Evolutionary conservation across 2,113 vertebrate genomes (phyloP), one percentile per base, ranked within the genome.

Genomic region (Cololabis saira): DNA sequence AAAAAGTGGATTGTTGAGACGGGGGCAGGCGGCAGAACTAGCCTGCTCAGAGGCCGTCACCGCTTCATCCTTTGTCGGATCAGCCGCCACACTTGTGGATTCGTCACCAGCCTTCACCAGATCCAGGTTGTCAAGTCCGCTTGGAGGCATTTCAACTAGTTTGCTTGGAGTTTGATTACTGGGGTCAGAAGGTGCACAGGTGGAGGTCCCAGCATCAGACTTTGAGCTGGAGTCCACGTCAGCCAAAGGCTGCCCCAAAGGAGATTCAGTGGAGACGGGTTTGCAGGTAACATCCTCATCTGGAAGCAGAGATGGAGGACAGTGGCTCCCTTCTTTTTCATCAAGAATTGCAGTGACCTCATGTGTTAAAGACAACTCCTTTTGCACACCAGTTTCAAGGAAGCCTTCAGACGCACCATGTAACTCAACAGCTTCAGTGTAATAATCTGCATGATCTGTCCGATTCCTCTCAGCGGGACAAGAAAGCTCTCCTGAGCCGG

Each of bases 1-100:
- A 67, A 82, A 61, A 57, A 76, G 10, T 66, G 86, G 59, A 68
- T 80, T 76, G 69, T 49, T 74, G 74, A 57, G 51, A 72, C 18
- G 56, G 40, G 67, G 83, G 62, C 77, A 55, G 0, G 49, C 60
- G 71, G 65, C 60, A 71, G 33, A 11, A 37, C 10, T 37, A 16
- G 67, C 70, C 57, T 30, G 49, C 5, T 68, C 68, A 67, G 63
- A 67, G 5, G 24, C 37, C 14, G 50, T 62, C 47, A 37, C 16
- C 49, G 69, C 57, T 61, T 72, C 75, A 49, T 72, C 71, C 50
- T 41, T 71, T 63, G 54, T 54, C 44, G 18, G 53, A 65, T 70
- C 21, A 62, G 53, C 51, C 30, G 54, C 48, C 18, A 14, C 53
- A 14, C 1, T 17, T 18, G 17, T 52, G 30, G 69, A 21, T 41